A percentile compares a stretch with the other conserved stretches of the same genome.
Conservation (phyloP, 2,888 invertebrate genomes). For the Congeria kusceri region DNA sequence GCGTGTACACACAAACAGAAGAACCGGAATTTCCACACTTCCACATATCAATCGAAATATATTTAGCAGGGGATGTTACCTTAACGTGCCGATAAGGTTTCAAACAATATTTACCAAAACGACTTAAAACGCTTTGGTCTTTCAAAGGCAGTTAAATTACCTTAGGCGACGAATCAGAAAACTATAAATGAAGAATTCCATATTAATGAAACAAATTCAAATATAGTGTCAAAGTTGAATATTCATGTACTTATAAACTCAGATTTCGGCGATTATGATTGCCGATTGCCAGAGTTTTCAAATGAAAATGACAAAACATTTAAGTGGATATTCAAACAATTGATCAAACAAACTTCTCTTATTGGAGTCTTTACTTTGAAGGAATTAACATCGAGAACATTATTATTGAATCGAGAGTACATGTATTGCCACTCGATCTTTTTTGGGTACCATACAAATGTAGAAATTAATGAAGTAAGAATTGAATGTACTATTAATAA, state of each 20-base stretch:
- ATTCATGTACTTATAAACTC: constrained; percentile 6
- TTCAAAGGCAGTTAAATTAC: not conserved
- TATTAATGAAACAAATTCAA: not conserved
- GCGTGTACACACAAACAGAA: too few relatives aligned
- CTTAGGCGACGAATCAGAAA: too few relatives aligned
- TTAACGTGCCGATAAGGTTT: not conserved
- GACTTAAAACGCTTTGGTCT: not conserved
- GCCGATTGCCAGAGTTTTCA: not conserved
- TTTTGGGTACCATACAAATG: constrained; percentile 11
- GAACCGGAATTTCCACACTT: not conserved
- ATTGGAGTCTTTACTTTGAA: not conserved
- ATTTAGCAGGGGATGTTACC: constrained; percentile 21
- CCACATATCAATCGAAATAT: not conserved
- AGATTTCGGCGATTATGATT: constrained; percentile 26
- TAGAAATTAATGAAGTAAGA: not conserved
- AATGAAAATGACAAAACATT: too few relatives aligned
- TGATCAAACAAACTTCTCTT: too few relatives aligned
- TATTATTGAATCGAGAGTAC: constrained; percentile 9
- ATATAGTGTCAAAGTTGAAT: constrained; percentile 1
- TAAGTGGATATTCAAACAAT: too few relatives aligned
- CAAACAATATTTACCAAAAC: too few relatives aligned
- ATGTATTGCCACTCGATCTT: not conserved
- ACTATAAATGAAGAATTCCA: too few relatives aligned
- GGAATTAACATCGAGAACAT: not conserved
- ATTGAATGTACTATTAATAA: constrained; percentile 12